Percentiles rank a stretch among this genome's conserved stretches.
phyloP scores from a whole-genome alignment of 2,113 vertebrate species.

The Poeciliopsis occidentalis region DNA sequence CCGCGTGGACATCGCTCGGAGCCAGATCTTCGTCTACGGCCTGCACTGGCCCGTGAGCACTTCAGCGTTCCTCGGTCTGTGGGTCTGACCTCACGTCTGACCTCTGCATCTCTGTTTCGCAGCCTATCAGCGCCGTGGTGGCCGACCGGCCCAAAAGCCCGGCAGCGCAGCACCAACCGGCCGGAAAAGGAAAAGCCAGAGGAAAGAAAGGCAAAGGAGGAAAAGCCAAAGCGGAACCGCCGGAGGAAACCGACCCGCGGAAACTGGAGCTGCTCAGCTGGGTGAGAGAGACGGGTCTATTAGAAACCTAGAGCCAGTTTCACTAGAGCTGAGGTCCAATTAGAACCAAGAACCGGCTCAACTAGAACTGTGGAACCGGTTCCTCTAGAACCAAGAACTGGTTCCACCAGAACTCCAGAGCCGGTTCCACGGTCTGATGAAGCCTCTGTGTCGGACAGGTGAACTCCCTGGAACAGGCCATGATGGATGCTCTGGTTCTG shows the following conservation, averaged over 20 bases:
- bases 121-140: constrained; percentile 85
- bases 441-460: constrained; percentile 77
- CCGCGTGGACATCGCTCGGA: constrained; percentile 95
- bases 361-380: too few species aligned
- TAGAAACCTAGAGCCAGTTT: too few species aligned
- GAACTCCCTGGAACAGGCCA: constrained; percentile 95
- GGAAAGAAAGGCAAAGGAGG: constrained; percentile 86
- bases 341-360: too few species aligned
- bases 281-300: constrained; percentile 71
- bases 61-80: not conserved
- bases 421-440: constrained; percentile 70
- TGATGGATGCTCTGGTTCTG: constrained; percentile 95
- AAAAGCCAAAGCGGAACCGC: constrained; percentile 86
- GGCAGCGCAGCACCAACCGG: constrained; percentile 65
- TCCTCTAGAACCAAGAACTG: not conserved
- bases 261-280: constrained; percentile 94
- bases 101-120: not conserved
- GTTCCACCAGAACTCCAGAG: rapidly evolving
- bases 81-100: too few species aligned
- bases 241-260: constrained; percentile 93
- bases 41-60: constrained; percentile 90
- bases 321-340: too few species aligned
- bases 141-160: constrained; percentile 87
- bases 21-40: constrained; percentile 96
- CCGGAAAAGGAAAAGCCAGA: constrained; percentile 85